Conservation (phyloP, 2,113 vertebrate genomes). For the Polyodon spathula region DNA sequence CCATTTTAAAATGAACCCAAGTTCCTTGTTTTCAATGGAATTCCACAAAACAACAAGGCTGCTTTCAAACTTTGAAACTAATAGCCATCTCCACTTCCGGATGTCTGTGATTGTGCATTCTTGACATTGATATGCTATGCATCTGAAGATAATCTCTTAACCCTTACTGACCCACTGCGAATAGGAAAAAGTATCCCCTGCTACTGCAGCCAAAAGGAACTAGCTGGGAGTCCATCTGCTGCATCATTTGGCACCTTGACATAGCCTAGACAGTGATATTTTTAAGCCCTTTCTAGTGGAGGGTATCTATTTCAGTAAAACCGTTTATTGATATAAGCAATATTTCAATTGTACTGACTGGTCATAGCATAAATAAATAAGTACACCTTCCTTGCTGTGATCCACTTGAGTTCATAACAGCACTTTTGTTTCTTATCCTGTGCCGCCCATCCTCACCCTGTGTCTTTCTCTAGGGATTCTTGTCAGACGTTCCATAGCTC, state of each 20-base stretch:
- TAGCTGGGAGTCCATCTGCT: background rate
- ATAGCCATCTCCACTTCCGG: background rate
- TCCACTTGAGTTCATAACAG: constrained; percentile 13
- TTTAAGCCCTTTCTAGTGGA: too few relatives aligned
- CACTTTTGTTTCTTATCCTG: constrained; percentile 30
- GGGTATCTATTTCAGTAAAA: too few relatives aligned
- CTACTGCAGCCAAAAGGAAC: too few relatives aligned
- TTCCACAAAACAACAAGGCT: too few relatives aligned
- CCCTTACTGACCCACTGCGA: constrained; percentile 36
- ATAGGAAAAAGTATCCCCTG: constrained; percentile 21
- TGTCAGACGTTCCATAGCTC: constrained; percentile 22
- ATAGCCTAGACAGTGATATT: too few relatives aligned
- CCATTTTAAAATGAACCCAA: too few relatives aligned
- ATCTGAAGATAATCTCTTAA: constrained; percentile 36
- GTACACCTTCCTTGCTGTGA: constrained; percentile 11
- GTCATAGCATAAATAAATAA: constrained; percentile 21
- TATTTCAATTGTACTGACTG: constrained; percentile 22
- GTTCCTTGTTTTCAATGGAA: constrained; percentile 24
- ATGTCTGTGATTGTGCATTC: constrained; percentile 9
- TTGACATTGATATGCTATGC: constrained; percentile 21
- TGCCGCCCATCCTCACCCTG: constrained; percentile 25
- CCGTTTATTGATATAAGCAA: too few relatives aligned
- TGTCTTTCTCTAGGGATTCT: constrained; percentile 19
- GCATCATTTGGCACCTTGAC: background rate
- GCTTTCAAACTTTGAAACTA: constrained; percentile 17